Base-by-base conservation (phyloP, 2,113 vertebrate species). In the Oxygymnocypris stewartii region DNA sequence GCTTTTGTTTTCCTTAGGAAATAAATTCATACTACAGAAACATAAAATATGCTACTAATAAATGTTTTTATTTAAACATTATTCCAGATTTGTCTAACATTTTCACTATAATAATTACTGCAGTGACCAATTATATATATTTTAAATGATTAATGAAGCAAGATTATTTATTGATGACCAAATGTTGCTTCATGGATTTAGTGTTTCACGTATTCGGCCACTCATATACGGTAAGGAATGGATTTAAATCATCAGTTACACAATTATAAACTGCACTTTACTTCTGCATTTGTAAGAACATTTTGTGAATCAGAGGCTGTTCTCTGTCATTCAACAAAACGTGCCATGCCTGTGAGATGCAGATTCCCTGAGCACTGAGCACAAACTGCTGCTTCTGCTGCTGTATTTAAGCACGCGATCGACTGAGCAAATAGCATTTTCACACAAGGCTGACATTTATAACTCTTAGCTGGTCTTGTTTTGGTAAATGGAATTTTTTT, bases 341-440 rank as follows among this genome's bases (percentile, higher is more conserved):
- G 18, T 51, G 47, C 14, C 9, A 6, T 44, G 69, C 16, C 47
- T 54, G 3, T 51, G 47, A 78, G 75, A 73, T 73, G 69, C n/a
- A 67, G 69, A 78, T 54, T 78, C 74, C 74, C 44, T 76, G 42
- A 49, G 74, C 23, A 6, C 12, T 77, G 74, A 49, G 44, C 42
- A 3, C 12, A 47, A 14, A 25, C 75, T 51, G 42, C 74, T 47
- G 12, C 44, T 78, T 4, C 25, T 51, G 47, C 37, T 74, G 71
- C 71, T 42, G 37, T 42, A 69, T 49, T 76, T n/a, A 47, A 76
- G 13, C 74, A 76, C 6, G 13, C n/a, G n/a, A 76, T 76, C 13
- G 74, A 76, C 42, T 76, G 74, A 76, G 42, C 42, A 76, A 76
- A 76, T 76, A 42, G n/a, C 74, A 76, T 76, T 76, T 76, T 49